Evolutionary conservation across 2,113 vertebrate genomes (phyloP).

Genomic region (Thermophis baileyi): DNA sequence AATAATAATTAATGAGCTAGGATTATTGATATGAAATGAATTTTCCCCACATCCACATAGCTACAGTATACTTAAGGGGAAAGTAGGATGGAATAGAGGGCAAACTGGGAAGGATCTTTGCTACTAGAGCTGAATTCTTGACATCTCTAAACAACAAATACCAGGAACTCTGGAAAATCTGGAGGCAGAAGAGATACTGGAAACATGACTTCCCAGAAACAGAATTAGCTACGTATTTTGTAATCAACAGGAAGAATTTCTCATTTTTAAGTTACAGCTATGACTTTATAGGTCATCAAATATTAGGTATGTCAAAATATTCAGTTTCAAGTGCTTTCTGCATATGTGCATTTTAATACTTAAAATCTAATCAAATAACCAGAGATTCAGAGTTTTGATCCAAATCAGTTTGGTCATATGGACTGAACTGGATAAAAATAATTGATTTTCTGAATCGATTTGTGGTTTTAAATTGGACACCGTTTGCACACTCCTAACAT

Average conservation of each 20-base stretch:
- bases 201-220: constrained; percentile 36
- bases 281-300: constrained; percentile 2
- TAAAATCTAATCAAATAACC: not conserved
- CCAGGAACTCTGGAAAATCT: constrained; percentile 41
- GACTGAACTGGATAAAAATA: not conserved
- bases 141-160: constrained; percentile 58
- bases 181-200: constrained; percentile 29
- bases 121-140: constrained; percentile 55
- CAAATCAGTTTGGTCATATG: not conserved
- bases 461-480: not conserved
- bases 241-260: constrained; percentile 34
- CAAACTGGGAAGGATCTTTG: constrained; percentile 40
- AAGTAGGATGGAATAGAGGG: not conserved
- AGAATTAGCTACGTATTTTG: constrained; percentile 18
- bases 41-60: not conserved
- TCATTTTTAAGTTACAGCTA: not conserved
- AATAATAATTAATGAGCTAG: not conserved
- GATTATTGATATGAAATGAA: not conserved
- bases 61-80: not conserved
- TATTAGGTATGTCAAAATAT: not conserved
- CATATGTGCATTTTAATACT: not conserved
- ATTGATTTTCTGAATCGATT: not conserved
- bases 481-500: not conserved
- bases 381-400: not conserved
- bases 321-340: not conserved